A percentile compares a stretch with the other conserved stretches of the same genome.
Conservation (phyloP, 2,888 invertebrate genomes). For the Tetrapedia diversipes region DNA sequence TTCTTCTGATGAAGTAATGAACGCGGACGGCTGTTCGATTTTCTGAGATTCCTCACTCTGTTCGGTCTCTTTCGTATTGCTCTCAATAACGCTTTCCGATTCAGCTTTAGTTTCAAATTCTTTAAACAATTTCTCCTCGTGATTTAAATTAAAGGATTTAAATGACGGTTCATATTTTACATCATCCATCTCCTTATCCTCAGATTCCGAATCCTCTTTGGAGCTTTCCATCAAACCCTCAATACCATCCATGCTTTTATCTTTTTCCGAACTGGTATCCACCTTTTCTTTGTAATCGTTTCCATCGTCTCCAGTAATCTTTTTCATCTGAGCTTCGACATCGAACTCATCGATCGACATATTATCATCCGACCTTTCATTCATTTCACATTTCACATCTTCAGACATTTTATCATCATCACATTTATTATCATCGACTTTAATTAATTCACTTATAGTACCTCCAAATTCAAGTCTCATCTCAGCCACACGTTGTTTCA, state of each 20-base stretch:
- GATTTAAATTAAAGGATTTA: conserved; percentile 60
- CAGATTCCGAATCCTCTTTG: conserved; percentile 79
- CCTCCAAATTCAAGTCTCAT: conserved; percentile 83
- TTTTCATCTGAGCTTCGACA: conserved; percentile 81
- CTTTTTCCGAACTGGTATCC: conserved; percentile 75
- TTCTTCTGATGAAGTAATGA: conserved; percentile 71
- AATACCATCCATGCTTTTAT: conserved; percentile 80
- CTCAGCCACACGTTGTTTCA: conserved; percentile 83
- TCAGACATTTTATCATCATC: conserved; percentile 64
- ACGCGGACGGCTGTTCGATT: conserved; percentile 43
- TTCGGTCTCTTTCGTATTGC: conserved; percentile 45
- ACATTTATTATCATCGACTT: conserved; percentile 70
- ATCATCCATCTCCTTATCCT: conserved; percentile 72
- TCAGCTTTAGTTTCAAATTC: conserved; percentile 68
- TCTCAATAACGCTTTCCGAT: conserved; percentile 17
- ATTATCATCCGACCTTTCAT: conserved; percentile 73
- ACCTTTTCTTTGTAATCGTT: conserved; percentile 80
- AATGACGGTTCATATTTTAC: conserved; percentile 63
- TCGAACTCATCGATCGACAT: conserved; percentile 80
- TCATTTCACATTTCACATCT: conserved; percentile 64
- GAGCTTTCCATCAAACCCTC: conserved; percentile 81
- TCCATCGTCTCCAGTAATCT: conserved; percentile 80
- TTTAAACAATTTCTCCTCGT: conserved; percentile 72
- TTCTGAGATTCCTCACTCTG: conserved; percentile 53
- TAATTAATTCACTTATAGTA: conserved; percentile 69